phyloP scores from a whole-genome alignment of 1,140 invertebrate genomes.

The Atta colombica region DNA sequence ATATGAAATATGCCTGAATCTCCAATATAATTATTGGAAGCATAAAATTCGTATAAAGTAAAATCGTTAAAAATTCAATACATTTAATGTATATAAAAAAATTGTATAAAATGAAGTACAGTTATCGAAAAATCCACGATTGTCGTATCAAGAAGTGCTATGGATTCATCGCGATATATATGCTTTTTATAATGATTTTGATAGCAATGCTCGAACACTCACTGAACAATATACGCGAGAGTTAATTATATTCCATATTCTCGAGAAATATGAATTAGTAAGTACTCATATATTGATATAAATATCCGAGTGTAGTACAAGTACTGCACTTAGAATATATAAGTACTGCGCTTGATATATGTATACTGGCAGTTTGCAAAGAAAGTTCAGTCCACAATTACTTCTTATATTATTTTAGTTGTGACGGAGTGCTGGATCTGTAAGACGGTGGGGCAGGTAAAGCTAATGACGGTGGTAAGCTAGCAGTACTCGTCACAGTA shows the following conservation, averaged over 20 bases:
- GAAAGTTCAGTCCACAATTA: constrained; percentile 60
- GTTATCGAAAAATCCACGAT: constrained; percentile 52
- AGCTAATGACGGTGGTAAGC: constrained; percentile 87
- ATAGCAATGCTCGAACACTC: background rate
- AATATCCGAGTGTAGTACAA: constrained; percentile 4
- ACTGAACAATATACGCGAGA: background rate
- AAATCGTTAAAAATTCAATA: constrained; percentile 61
- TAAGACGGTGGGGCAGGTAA: constrained; percentile 80
- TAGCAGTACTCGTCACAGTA: constrained; percentile 88
- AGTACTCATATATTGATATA: constrained; percentile 29
- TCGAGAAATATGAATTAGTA: constrained; percentile 27
- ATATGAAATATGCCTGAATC: constrained; percentile 1
- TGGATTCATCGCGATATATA: constrained; percentile 15
- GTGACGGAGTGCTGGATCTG: constrained; percentile 84
- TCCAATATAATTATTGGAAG: constrained; percentile 25
- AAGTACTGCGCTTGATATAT: constrained; percentile 47
- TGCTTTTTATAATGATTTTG: background rate
- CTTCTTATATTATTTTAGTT: constrained; percentile 78
- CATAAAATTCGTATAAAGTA: constrained; percentile 66
- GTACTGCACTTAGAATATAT: constrained; percentile 9
- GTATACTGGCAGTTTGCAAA: constrained; percentile 66
- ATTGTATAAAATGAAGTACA: constrained; percentile 50
- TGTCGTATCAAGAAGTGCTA: constrained; percentile 19
- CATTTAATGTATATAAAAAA: constrained; percentile 12
- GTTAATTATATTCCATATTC: constrained; percentile 21